These are phyloP conservation scores for Siniperca scherzeri DNA, from an alignment of 2,797 vertebrate species.

Conservation along the genomic window DNA sequence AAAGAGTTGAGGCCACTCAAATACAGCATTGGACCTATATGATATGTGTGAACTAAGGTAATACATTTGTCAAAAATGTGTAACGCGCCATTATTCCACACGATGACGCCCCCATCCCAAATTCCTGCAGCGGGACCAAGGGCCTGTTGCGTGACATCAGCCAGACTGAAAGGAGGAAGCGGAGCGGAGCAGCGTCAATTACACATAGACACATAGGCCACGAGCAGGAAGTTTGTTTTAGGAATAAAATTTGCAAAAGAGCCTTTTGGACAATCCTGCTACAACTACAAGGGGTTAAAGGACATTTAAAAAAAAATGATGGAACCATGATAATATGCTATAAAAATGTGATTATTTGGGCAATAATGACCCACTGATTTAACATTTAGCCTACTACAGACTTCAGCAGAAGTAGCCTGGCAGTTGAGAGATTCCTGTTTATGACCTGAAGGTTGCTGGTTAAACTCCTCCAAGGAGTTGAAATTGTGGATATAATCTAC, in stretches of 20 bases:
- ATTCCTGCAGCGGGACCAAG: conserved; percentile 39
- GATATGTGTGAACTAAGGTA: no score
- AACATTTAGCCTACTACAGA: background rate
- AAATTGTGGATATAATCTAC: background rate
- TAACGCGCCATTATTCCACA: conserved; percentile 60
- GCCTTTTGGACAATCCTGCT: no score
- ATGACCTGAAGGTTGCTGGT: background rate
- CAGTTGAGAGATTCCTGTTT: background rate
- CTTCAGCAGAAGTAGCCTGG: background rate
- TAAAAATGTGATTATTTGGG: background rate
- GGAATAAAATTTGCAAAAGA: conserved; percentile 36
- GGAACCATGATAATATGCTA: no score
- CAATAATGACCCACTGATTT: background rate
- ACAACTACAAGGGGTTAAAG: background rate
- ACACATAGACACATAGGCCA: background rate
- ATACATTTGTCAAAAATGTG: conserved; percentile 23
- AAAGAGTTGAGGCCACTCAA: background rate
- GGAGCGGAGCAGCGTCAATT: conserved; percentile 40
- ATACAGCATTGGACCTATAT: background rate
- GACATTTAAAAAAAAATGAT: background rate
- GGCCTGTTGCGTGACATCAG: conserved; percentile 80
- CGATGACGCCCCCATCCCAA: conserved; percentile 57
- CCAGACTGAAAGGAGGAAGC: conserved; percentile 72
- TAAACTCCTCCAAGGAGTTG: background rate
- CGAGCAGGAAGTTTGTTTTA: conserved; percentile 35